Evolutionary conservation across 2,113 vertebrate genomes (phyloP).

Genomic region (Bambusicola thoracicus): DNA sequence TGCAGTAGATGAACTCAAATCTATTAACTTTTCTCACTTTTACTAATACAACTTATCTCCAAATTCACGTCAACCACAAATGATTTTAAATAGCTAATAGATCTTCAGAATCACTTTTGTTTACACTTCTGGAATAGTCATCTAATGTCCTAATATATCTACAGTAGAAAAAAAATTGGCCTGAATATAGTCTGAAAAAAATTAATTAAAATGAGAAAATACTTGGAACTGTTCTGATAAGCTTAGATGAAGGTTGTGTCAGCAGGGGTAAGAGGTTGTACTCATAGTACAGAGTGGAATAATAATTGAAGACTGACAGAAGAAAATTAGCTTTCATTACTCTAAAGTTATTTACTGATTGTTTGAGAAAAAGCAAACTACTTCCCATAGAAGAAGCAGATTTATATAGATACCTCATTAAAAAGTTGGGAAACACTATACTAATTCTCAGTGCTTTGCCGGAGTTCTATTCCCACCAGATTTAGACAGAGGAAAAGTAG

Average conservation of each 20-base stretch:
- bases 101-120: constrained; percentile 24
- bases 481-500: not conserved
- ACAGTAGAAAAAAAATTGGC: not conserved
- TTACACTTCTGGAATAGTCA: not conserved
- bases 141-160: not conserved
- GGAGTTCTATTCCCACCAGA: not conserved
- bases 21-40: constrained; percentile 9
- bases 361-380: not conserved
- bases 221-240: not conserved
- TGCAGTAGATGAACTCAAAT: not conserved
- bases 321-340: not conserved
- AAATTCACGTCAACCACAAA: constrained; percentile 13
- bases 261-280: not conserved
- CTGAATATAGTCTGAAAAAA: not conserved
- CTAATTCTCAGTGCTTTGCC: not conserved
- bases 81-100: not conserved
- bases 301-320: not conserved
- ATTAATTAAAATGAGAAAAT: not conserved
- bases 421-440: not conserved
- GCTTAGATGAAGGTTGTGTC: not conserved
- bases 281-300: not conserved
- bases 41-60: not conserved
- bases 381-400: not conserved
- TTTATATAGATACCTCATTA: not conserved
- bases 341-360: not conserved